Conservation (phyloP, 2,113 vertebrate species). For the Oreochromis niloticus region DNA sequence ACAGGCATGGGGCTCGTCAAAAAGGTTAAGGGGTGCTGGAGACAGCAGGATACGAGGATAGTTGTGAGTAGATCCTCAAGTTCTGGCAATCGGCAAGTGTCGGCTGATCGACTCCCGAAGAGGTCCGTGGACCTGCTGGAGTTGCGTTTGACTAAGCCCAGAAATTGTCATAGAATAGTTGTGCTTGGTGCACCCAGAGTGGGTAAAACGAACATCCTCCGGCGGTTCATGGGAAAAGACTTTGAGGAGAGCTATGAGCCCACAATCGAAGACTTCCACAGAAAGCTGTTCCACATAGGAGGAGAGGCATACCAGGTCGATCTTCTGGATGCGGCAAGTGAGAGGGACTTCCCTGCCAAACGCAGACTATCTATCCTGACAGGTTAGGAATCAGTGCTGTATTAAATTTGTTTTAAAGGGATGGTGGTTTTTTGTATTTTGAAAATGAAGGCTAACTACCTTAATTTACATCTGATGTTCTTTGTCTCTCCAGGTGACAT, state of each 20-base stretch:
- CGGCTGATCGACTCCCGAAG: slow-evolving; percentile 19
- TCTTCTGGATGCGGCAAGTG: slow-evolving; percentile 69
- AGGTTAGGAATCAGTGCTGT: slow-evolving; percentile 41
- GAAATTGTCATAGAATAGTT: slow-evolving; percentile 70
- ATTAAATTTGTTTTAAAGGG: background rate
- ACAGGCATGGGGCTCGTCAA: slow-evolving; percentile 55
- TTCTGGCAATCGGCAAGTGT: slow-evolving; percentile 29
- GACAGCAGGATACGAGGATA: slow-evolving; percentile 31
- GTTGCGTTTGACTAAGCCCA: slow-evolving; percentile 44
- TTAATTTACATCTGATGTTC: background rate
- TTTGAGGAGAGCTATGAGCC: slow-evolving; percentile 67
- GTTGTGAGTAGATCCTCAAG: slow-evolving; percentile 45
- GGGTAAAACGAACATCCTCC: slow-evolving; percentile 71
- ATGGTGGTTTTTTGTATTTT: background rate
- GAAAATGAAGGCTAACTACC: background rate
- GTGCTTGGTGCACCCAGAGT: slow-evolving; percentile 70
- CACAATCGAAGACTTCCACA: slow-evolving; percentile 73
- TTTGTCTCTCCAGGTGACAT: slow-evolving; percentile 62
- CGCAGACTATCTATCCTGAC: slow-evolving; percentile 73
- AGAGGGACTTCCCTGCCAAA: slow-evolving; percentile 72
- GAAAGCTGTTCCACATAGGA: slow-evolving; percentile 71
- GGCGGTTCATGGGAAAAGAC: slow-evolving; percentile 59
- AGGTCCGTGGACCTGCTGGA: slow-evolving; percentile 42
- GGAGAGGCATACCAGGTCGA: slow-evolving; percentile 71
- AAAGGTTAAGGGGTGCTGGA: slow-evolving; percentile 51